These are phyloP conservation scores for Oryctes rhinoceros DNA, from an alignment of 1,140 invertebrate species.

Conservation along the genomic window DNA sequence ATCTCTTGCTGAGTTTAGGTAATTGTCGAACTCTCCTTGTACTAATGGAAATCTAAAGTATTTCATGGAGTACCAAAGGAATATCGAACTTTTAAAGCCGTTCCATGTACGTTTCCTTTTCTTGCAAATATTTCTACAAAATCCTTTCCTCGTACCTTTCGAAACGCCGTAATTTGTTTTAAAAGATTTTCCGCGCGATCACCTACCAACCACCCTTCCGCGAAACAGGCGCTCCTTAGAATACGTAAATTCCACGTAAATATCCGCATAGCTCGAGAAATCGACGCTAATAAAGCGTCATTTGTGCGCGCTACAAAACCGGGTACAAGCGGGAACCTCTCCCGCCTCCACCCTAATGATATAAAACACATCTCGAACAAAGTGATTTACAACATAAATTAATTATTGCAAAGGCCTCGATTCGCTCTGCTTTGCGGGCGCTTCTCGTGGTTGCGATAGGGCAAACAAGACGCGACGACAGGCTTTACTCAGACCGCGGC, in stretches of 20 bases:
- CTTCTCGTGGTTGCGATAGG: not conserved
- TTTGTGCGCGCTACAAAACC: not conserved
- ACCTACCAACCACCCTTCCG: too few species aligned
- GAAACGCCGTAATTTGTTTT: too few species aligned
- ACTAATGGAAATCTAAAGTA: too few species aligned
- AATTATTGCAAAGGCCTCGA: slow-evolving; percentile 25
- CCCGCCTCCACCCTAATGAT: not conserved
- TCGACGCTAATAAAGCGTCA: not conserved
- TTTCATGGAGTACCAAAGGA: too few species aligned
- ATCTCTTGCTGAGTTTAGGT: too few species aligned
- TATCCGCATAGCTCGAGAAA: not conserved
- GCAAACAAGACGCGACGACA: slow-evolving; percentile 17
- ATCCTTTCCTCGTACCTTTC: too few species aligned
- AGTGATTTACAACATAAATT: slow-evolving; percentile 37
- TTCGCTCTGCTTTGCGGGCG: not conserved
- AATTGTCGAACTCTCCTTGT: too few species aligned
- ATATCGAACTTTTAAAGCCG: too few species aligned
- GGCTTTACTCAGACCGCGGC: slow-evolving; percentile 24
- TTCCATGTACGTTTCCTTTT: too few species aligned
- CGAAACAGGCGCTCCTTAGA: not conserved
- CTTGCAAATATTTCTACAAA: too few species aligned
- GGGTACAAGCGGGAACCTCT: not conserved
- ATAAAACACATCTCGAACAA: slow-evolving; percentile 29
- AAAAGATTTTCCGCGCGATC: too few species aligned
- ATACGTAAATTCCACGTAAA: not conserved